Percentiles rank a stretch among this genome's conserved stretches.
These are phyloP conservation scores for Brachyistius frenatus DNA, from an alignment of 2,113 vertebrate genomes.

Conservation along the genomic window DNA sequence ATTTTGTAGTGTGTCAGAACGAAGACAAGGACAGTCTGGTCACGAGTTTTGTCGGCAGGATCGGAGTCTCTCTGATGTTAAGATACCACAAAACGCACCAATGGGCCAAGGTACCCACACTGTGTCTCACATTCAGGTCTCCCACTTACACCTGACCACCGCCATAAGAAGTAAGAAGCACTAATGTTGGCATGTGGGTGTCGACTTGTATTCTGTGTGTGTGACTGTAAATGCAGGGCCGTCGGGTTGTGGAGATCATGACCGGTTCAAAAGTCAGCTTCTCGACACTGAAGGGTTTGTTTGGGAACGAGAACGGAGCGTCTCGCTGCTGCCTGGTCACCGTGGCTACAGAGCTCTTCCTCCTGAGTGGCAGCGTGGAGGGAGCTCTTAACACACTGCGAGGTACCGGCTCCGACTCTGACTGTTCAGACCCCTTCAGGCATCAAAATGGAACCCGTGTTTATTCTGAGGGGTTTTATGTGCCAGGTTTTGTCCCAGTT, in stretches of 20 bases:
- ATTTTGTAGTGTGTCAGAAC: constrained; percentile 78
- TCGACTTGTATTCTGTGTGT: background rate
- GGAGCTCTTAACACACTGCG: constrained; percentile 87
- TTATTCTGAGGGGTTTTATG: background rate
- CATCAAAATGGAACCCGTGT: background rate
- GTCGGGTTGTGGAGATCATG: constrained; percentile 87
- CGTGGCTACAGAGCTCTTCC: constrained; percentile 90
- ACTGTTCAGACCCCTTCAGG: background rate
- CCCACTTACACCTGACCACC: background rate
- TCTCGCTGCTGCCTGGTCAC: constrained; percentile 91
- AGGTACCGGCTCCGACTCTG: constrained; percentile 80
- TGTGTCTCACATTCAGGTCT: background rate
- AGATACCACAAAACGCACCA: constrained; percentile 89
- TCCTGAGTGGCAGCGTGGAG: constrained; percentile 88
- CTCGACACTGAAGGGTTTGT: constrained; percentile 88
- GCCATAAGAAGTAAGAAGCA: too few species aligned
- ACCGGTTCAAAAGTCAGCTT: constrained; percentile 85
- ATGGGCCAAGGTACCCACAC: constrained; percentile 90
- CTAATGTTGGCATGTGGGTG: background rate
- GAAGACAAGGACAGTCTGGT: constrained; percentile 69
- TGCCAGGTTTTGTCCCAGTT: background rate
- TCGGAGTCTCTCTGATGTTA: constrained; percentile 91
- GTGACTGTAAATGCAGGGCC: constrained; percentile 83
- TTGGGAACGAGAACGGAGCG: constrained; percentile 81
- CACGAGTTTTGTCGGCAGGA: constrained; percentile 87